Base-by-base conservation (phyloP, 2,888 invertebrate genomes). In the Thymelicus lineola region DNA sequence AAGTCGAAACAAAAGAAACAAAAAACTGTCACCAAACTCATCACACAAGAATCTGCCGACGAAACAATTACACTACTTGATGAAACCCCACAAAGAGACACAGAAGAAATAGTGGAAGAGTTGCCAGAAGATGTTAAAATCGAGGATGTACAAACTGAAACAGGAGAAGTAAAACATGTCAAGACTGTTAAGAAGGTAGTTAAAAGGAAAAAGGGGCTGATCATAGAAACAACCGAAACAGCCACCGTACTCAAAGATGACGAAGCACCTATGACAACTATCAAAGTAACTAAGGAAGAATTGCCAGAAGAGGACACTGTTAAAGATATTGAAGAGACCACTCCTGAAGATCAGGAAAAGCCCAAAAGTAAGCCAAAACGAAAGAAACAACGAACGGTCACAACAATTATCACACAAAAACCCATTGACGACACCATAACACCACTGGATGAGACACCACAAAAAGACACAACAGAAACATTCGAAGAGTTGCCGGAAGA, bases 131-230 rank as follows among this genome's bases (percentile, higher is more conserved):
- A 42, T 9, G 61, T 61, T 1, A 61, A 61, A 20, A 48, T 61
- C 6, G 42, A 42, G 6, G 46, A 0, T 80, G 79, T 78, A 0
- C 73, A 70, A 0, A 75, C 79, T 0, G 74, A 80, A 20, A 75
- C 74, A 0, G 80, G 80, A 0, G 57, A 79, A 75, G 0, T 76
- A 76, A 0, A 82, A 79, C 57, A 14, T 72, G 85, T 86, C 6
- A 79, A 77, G 61, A 78, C 75, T 0, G 28, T 57, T 12, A 57
- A 57, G 28, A 57, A 35, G 57, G 35, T 57, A 0, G 57, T 57
- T 9, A 72, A 65, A 57, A 83, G 82, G 70, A 71, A 81, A 61
- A 77, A 77, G 67, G 79, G 80, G 0, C 65, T 70, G 15, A 72
- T 74, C 35, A 66, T 72, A 7, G 67, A 75, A 59, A 60, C 79